Evolutionary conservation across 2,888 invertebrate species (phyloP), one percentile per base, ranked within the genome.

Genomic region (Ethmia dodecea): DNA sequence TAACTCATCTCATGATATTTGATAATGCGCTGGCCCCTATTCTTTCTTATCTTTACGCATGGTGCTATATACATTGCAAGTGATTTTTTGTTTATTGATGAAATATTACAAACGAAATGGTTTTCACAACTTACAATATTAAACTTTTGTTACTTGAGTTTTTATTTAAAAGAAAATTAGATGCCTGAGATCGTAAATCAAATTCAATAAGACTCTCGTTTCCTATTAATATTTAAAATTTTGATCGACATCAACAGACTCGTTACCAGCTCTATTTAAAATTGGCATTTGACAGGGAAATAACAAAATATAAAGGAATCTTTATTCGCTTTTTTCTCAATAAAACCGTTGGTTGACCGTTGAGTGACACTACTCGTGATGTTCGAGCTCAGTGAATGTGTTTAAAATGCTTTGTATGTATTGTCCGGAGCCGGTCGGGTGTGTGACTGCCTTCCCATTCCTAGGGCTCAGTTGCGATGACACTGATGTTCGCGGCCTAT

Each of bases 321-420:
- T 37, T 55, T 57, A 66, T 65, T 61, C 49, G 54, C 52, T 64
- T 63, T 55, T 58, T 66, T 57, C 55, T 45, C 46, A 49, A 48
- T 58, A 64, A 65, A 70, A 72, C 73, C 65, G 66, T 76, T 62
- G 64, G 66, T 52, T 80, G 81, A 79, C 77, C 78, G 71, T 75
- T 79, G 80, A 80, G 68, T 81, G 83, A 79, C 80, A 70, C 60
- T 52, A 40, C 40, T 58, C 55, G 65, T 70, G 76, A 67, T 70
- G 56, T 13, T 31, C 52, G 55, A 45, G 53, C 59, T 65, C 65
- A 64, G 62, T 74, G 64, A 71, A 69, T 22, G n/a, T 22, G 22
- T 22, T 22, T 63, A 62, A 65, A 66, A 66, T 62, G 56, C 43
- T 60, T 55, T 58, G 69, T 71, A 22, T n/a, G 64, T 64, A 61